A percentile compares a stretch with the other conserved stretches of the same genome.
Evolutionary conservation across 2,113 vertebrate genomes (phyloP).

Genomic region (Marmota monax): DNA sequence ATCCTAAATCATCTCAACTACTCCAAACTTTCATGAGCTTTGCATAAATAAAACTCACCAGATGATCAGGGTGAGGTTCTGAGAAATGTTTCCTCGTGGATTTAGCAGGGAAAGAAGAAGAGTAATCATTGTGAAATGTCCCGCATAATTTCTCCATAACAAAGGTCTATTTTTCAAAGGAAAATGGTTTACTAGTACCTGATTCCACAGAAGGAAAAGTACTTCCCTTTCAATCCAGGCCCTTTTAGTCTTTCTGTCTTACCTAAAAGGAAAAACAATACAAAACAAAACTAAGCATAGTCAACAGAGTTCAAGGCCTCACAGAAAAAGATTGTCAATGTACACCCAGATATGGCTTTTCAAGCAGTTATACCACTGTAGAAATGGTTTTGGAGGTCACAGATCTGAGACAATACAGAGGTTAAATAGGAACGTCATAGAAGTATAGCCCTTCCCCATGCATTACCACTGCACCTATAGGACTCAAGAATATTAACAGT

Average conservation of each 20-base stretch:
- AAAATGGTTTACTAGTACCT: background rate
- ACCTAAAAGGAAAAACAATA: background rate
- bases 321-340: background rate
- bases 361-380: background rate
- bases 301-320: background rate
- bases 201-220: background rate
- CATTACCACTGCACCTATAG: background rate
- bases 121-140: background rate
- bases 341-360: background rate
- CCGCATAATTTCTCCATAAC: background rate
- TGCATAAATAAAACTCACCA: background rate
- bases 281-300: background rate
- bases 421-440: background rate
- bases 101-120: background rate
- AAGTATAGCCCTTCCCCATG: background rate
- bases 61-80: background rate
- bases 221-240: background rate
- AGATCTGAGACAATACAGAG: background rate
- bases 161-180: background rate
- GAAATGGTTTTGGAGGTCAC: background rate
- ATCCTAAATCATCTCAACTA: background rate
- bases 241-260: background rate
- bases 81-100: background rate
- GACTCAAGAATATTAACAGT: background rate
- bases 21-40: background rate